Evolutionary conservation across 2,797 vertebrate genomes (phyloP), one percentile per base, ranked within the genome.

Genomic region (Oryzias dopingdopingensis): DNA sequence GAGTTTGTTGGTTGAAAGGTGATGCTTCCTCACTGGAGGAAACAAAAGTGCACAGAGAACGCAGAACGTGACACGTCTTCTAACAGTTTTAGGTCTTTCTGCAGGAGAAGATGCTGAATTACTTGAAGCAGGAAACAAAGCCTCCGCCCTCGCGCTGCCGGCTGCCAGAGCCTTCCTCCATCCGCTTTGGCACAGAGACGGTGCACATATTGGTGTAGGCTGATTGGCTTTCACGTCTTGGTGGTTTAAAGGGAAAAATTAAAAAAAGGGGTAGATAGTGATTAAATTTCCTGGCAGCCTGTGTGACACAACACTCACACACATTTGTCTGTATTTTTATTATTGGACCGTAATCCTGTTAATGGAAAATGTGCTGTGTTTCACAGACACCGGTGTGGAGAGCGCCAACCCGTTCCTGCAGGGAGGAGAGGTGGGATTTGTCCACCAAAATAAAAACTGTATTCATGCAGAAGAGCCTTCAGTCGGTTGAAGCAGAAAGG

Each of bases 201-300:
- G 16, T 80, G 82, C 82, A 82, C 86, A 89, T 89, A 86, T 88
- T 88, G 86, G 84, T 86, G 88, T 76, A 82, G 88, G 86, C 80
- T 76, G 87, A 77, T 83, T 89, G 86, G 85, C 87, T 85, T 76
- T 67, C 74, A 58, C 59, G 56, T 76, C 77, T 80, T 86, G 83
- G 80, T 80, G 51, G 32, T 22, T 65, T 70, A 81, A 83, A 59
- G 76, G 54, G 66, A 81, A 81, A 59, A 77, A 49, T 59, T 41
- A 14, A 32, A 58, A 67, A 59, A 54, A 74, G 57, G 56, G 64
- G 76, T 72, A 74, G 77, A 82, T 82, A 77, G 82, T 90, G 86
- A 90, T 90, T 90, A 89, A 89, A 89, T 86, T 87, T 78, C 70
- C 72, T 88, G 87, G 86, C 89, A 85, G 83, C 66, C 58, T 7